Conservation (phyloP, 1,140 invertebrate species). For the Bombus difficillimus region DNA sequence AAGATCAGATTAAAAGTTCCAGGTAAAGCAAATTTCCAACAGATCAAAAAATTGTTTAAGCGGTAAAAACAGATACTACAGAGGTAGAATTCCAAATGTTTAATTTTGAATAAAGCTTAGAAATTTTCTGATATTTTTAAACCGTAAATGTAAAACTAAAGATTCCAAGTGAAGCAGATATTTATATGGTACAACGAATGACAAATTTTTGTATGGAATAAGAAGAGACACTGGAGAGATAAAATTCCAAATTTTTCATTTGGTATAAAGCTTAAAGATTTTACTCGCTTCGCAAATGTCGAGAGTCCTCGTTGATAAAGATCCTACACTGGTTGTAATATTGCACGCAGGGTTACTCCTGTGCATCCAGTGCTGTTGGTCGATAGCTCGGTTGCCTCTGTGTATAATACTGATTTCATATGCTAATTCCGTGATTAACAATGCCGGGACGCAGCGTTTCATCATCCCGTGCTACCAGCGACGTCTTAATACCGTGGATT, state of each 20-base stretch:
- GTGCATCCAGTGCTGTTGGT: slow-evolving; percentile 50
- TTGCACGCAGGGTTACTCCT: slow-evolving; percentile 43
- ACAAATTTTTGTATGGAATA: too few species aligned
- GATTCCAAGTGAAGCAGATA: too few species aligned
- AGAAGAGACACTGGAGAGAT: too few species aligned
- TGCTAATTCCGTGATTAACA: slow-evolving; percentile 80
- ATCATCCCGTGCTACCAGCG: slow-evolving; percentile 71
- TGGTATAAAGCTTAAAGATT: neutral
- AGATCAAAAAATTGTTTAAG: too few species aligned
- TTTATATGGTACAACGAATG: too few species aligned
- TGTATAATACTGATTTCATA: slow-evolving; percentile 78
- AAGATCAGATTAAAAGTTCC: too few species aligned
- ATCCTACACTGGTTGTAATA: slow-evolving; percentile 38
- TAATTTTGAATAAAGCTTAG: too few species aligned
- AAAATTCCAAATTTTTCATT: neutral
- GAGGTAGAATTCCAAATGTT: too few species aligned
- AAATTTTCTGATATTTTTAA: too few species aligned
- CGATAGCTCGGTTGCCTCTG: slow-evolving; percentile 51
- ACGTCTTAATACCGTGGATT: slow-evolving; percentile 73
- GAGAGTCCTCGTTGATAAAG: neutral
- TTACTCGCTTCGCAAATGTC: neutral
- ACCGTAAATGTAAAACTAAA: too few species aligned
- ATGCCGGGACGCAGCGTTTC: slow-evolving; percentile 72
- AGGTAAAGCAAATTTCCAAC: too few species aligned
- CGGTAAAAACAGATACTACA: too few species aligned